Evolutionary conservation across 1,140 invertebrate genomes (phyloP).

Genomic region (Euschistus heros): DNA sequence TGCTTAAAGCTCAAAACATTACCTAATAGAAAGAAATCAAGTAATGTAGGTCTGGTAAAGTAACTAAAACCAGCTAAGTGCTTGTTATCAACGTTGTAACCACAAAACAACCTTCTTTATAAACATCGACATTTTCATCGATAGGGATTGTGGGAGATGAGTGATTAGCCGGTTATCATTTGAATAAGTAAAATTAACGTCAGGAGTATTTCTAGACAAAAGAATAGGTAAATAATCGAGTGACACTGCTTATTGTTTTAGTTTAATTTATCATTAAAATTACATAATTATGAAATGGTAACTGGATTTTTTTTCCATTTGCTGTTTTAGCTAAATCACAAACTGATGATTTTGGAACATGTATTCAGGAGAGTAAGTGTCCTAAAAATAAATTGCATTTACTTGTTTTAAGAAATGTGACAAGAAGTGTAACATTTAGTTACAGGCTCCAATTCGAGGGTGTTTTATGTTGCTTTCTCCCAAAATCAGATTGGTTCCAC

Average conservation of each 20-base stretch:
- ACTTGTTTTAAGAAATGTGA: no score
- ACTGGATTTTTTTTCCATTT: no score
- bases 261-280: no score
- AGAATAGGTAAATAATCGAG: background rate
- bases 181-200: background rate
- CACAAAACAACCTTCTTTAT: no score
- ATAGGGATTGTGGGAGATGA: background rate
- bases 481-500: background rate
- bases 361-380: no score
- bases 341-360: no score
- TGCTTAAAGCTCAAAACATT: background rate
- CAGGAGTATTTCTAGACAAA: background rate
- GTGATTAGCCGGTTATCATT: background rate
- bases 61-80: background rate
- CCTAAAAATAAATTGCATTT: no score
- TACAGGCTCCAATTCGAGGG: background rate
- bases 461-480: background rate
- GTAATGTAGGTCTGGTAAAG: background rate
- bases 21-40: background rate
- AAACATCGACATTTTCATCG: no score
- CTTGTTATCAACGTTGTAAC: background rate
- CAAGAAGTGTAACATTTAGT: background rate
- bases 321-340: no score
- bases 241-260: background rate
- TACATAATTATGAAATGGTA: no score